phyloP scores from a whole-genome alignment of 1,140 invertebrate species.

The Alviniconcha marisindica region DNA sequence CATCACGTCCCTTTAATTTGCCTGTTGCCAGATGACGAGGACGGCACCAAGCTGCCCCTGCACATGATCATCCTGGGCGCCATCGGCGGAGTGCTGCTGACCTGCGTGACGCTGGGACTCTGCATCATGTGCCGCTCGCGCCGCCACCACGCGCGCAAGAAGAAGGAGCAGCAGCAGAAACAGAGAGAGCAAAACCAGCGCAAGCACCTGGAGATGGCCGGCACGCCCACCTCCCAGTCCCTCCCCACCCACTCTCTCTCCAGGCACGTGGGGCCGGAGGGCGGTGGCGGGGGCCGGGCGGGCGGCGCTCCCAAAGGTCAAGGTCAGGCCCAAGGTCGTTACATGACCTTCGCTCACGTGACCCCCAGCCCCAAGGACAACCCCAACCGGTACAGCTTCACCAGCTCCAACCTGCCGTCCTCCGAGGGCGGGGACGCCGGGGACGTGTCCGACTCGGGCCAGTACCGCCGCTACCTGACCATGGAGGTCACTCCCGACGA shows the following conservation, averaged over 20 bases:
- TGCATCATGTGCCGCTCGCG: slow-evolving; percentile 54
- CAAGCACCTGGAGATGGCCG: slow-evolving; percentile 54
- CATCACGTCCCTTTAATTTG: too few relatives aligned
- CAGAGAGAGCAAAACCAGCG: slow-evolving; percentile 41
- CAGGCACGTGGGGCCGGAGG: slow-evolving; percentile 40
- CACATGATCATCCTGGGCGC: slow-evolving; percentile 56
- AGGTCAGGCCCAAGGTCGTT: slow-evolving; percentile 35
- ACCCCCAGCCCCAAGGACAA: slow-evolving; percentile 48
- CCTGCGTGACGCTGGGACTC: slow-evolving; percentile 48
- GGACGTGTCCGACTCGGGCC: slow-evolving; percentile 54
- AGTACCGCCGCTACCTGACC: slow-evolving; percentile 55
- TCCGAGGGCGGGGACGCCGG: slow-evolving; percentile 47
- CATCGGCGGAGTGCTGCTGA: slow-evolving; percentile 58
- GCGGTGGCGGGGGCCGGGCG: slow-evolving; percentile 40
- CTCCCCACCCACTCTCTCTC: slow-evolving; percentile 46
- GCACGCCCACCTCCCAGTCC: slow-evolving; percentile 52
- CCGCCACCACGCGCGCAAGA: slow-evolving; percentile 42
- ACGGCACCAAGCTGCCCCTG: slow-evolving; percentile 39
- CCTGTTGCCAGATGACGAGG: background rate
- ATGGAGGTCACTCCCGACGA: slow-evolving; percentile 55
- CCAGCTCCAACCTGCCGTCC: slow-evolving; percentile 47
- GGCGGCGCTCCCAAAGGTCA: slow-evolving; percentile 29
- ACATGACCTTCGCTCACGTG: slow-evolving; percentile 48
- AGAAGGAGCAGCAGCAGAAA: slow-evolving; percentile 48
- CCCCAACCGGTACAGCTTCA: slow-evolving; percentile 57